Percentiles rank a stretch among this genome's conserved stretches.
These are phyloP conservation scores for Rhincodon typus DNA, from an alignment of 2,797 vertebrate genomes.

Conservation along the genomic window DNA sequence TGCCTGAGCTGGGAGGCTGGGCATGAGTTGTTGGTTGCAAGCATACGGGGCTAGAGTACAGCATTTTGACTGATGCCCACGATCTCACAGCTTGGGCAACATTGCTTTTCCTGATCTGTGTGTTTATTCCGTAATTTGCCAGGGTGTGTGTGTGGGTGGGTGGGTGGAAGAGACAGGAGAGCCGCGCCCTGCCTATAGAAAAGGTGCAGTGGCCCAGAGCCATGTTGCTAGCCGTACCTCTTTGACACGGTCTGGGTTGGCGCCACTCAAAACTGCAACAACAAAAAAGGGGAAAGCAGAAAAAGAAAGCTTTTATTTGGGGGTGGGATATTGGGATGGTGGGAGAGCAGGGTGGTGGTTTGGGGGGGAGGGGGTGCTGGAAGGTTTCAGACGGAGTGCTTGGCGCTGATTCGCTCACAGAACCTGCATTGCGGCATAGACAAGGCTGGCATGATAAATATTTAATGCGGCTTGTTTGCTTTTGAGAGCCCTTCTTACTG, in stretches of 20 bases:
- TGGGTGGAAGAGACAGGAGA: background rate
- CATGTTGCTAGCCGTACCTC: background rate
- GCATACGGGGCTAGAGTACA: too few relatives aligned
- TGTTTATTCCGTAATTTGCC: background rate
- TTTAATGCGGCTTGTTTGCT: slow-evolving; percentile 26
- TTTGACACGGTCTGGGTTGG: background rate
- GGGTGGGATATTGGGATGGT: background rate
- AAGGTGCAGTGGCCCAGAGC: background rate
- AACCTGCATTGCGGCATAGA: slow-evolving; percentile 18
- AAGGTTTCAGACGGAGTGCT: background rate
- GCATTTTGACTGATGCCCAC: background rate
- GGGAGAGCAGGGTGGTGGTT: background rate
- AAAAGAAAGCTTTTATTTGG: background rate
- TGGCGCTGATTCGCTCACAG: background rate
- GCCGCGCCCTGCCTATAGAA: background rate
- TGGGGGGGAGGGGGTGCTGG: too few relatives aligned
- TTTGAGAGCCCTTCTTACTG: background rate
- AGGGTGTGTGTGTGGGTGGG: background rate
- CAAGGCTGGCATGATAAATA: slow-evolving; percentile 10
- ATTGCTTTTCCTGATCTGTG: background rate
- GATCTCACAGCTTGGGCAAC: background rate
- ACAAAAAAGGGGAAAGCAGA: background rate
- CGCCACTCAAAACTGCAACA: background rate
- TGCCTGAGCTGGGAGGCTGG: background rate
- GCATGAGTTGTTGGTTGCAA: background rate